Percentiles rank a stretch among this genome's conserved stretches.
These are phyloP conservation scores for Catalaphyllia jardinei DNA, from an alignment of 64 coral and sea anemone genomes.

Conservation along the genomic window DNA sequence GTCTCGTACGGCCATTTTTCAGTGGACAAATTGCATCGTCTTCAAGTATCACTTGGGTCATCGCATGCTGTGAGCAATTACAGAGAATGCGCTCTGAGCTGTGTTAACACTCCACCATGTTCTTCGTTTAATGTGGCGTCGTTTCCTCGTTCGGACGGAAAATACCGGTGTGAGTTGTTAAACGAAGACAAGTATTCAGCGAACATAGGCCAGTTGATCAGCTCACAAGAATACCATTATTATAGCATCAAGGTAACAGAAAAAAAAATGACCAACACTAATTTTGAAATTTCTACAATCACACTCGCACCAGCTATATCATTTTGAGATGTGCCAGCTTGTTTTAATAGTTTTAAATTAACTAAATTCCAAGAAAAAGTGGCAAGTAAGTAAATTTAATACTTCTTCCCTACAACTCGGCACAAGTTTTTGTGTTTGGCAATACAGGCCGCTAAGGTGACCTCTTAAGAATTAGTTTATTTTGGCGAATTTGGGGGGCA, in stretches of 20 bases:
- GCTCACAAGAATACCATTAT: background rate
- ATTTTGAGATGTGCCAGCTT: too few species aligned
- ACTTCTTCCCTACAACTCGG: too few species aligned
- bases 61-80: background rate
- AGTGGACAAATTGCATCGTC: background rate
- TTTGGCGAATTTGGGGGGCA: too few species aligned
- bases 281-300: too few species aligned
- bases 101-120: background rate
- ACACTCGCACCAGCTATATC: too few species aligned
- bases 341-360: too few species aligned
- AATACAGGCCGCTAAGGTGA: too few species aligned
- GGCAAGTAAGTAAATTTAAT: too few species aligned
- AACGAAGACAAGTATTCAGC: background rate
- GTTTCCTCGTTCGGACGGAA: background rate
- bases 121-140: background rate
- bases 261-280: too few species aligned
- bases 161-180: background rate
- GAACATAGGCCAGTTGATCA: background rate
- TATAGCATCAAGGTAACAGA: background rate
- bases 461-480: too few species aligned
- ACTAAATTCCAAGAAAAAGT: too few species aligned
- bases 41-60: constrained; percentile 9
- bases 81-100: background rate
- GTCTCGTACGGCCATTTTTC: background rate
- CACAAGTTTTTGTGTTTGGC: too few species aligned